A percentile compares a stretch with the other conserved stretches of the same genome.
Conservation (phyloP, 2,113 vertebrate species). For the Catharus minimus region DNA sequence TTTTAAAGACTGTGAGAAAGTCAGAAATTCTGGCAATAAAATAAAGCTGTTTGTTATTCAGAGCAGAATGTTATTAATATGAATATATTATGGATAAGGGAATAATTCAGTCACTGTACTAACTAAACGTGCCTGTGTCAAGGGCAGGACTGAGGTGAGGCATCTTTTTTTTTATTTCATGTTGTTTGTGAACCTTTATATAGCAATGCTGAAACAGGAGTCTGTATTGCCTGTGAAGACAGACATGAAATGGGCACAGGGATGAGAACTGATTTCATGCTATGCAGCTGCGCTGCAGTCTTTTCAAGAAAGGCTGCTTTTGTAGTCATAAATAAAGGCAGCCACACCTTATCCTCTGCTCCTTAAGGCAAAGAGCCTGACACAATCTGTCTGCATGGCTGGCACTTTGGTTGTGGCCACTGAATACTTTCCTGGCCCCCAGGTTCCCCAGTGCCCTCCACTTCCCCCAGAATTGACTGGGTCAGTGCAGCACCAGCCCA, state of each 20-base stretch:
- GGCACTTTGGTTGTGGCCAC: not conserved
- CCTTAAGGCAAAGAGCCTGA: not conserved
- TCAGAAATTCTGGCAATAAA: constrained; percentile 33
- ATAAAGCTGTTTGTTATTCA: constrained; percentile 3
- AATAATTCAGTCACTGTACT: not conserved
- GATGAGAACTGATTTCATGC: not conserved
- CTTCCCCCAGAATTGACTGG: not conserved
- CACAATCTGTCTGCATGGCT: accelerated
- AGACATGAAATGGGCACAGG: accelerated
- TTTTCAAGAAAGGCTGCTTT: not conserved
- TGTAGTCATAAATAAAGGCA: not conserved
- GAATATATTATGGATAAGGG: not conserved
- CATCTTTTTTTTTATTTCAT: not conserved
- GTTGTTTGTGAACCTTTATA: not conserved
- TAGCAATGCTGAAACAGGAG: not conserved
- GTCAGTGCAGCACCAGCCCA: not conserved
- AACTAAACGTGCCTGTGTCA: not conserved
- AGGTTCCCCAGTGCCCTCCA: not conserved
- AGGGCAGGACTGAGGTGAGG: not conserved
- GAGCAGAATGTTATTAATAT: not conserved
- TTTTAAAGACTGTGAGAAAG: constrained; percentile 27
- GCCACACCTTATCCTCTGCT: not conserved
- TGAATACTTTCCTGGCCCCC: not conserved
- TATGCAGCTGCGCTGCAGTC: not conserved
- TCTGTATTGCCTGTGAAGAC: not conserved